Base-by-base conservation (phyloP, 2,888 invertebrate species). In the Phorcus lineatus region DNA sequence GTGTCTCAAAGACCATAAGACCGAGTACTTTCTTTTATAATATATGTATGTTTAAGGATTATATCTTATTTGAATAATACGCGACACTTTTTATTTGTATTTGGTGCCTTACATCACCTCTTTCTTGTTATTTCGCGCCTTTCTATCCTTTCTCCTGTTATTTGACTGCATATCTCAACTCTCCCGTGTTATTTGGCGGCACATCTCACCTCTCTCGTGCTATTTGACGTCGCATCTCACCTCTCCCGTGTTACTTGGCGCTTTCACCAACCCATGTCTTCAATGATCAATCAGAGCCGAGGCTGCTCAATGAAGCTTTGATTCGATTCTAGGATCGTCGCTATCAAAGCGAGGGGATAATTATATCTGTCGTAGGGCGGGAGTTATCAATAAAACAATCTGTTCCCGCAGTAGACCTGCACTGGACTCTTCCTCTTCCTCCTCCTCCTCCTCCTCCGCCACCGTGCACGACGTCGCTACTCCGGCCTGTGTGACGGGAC, bases 341-440 rank as follows among this genome's bases (percentile, higher is more conserved):
- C 40, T 70, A 70, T 70, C 70, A 70, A 70, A 70, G 70, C 70
- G 70, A 36, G 31, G 36, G 70, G 70, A 70, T 70, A 70, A 70
- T 70, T 70, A 40, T 40, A 36, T 70, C 36, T 70, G 70, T 70
- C 70, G 70, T 70, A 70, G 36, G 70, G 70, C 70, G 36, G 70
- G 70, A 36, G 31, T 70, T 70, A 70, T 70, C 70, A 70, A 70
- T 70, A 70, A 70, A 70, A 70, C 70, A 70, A 70, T 70, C 70
- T 70, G 70, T 70, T 70, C 70, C 70, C 36, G 70, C 31, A 4
- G 70, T 36, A n/a, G 36, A 19, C 28, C 36, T 31, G 36, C 36
- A 36, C 40, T 19, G 40, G 28, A 17, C 40, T 13, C 70, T 17
- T 19, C n/a, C 40, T 16, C 70, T 36, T 11, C 62, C 28, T 62